Evolutionary conservation across 2,888 invertebrate genomes (phyloP), one percentile per base, ranked within the genome.

Genomic region (Sminthurinus aureus): DNA sequence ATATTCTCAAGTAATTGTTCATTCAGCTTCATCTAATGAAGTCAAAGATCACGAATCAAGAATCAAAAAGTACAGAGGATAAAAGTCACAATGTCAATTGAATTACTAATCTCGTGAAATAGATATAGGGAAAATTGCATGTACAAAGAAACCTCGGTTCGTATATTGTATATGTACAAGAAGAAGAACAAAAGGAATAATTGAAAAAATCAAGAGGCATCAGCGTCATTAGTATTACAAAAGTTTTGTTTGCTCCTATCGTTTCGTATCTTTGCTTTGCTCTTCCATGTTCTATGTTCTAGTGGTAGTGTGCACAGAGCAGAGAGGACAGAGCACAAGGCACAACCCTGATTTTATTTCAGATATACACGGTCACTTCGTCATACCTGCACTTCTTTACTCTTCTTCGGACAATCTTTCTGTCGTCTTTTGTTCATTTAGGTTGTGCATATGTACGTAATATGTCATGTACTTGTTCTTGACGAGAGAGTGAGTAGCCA

Each of bases 311-410:
- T 73, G 58, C 18, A n/a, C n/a, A n/a, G n/a, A n/a, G n/a, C n/a
- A n/a, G n/a, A 38, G 38, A 74, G 74, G 26, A 24, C 20, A 80
- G 71, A 80, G 51, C 79, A 77, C 38, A 79, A 69, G 80, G 52
- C 80, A 81, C 81, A 81, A 81, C 81, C 81, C 81, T 81, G 81
- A 81, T 81, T 81, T 81, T 81, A 81, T 81, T 81, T 81, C 74
- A 74, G 81, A 81, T 81, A 81, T 74, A 81, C 38, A 38, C 38
- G 38, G 75, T 52, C 81, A 81, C 81, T 81, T 64, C 74, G 81
- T 81, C 81, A 75, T 81, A 75, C 58, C 64, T 74, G 24, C 81
- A 75, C 81, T 81, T 73, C 26, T 79, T 64, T 26, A 74, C 38
- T 81, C 26, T 50, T 11, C 20, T 79, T 69, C 15, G 58, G 58